A percentile compares a stretch with the other conserved stretches of the same genome.
Evolutionary conservation across 2,113 vertebrate species (phyloP).

Genomic region (Muntiacus muntjak): DNA sequence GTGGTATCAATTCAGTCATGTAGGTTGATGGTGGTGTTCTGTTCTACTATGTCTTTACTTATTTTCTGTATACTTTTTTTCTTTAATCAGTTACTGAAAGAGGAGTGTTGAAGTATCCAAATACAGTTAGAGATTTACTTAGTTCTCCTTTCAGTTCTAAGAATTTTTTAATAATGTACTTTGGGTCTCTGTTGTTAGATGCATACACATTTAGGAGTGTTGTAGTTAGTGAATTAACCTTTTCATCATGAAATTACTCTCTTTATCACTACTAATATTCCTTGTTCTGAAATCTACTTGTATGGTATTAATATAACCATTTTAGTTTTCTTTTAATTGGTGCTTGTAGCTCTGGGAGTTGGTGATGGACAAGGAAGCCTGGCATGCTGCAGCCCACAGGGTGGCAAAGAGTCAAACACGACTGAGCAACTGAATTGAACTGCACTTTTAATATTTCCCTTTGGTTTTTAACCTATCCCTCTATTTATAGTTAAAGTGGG

Average conservation of each 20-base stretch:
- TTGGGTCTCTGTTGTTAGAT: not conserved
- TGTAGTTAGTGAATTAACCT: not conserved
- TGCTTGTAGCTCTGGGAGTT: not conserved
- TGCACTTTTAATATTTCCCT: not conserved
- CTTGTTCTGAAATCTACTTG: not conserved
- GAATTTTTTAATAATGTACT: not conserved
- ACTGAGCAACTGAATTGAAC: not conserved
- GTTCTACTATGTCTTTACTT: not conserved
- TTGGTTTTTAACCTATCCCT: not conserved
- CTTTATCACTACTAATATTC: not conserved
- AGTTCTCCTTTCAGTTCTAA: not conserved
- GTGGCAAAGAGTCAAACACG: not conserved
- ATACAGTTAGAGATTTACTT: not conserved
- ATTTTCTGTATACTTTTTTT: not conserved
- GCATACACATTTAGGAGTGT: not conserved
- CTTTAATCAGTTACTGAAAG: not conserved
- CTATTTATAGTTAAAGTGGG: not conserved
- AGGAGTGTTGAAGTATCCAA: not conserved
- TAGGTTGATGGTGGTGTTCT: not conserved
- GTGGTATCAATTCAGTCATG: not conserved
- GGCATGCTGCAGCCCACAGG: not conserved
- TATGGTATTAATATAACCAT: not conserved
- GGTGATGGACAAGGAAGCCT: not conserved
- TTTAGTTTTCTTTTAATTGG: constrained; percentile 8
- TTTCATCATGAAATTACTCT: not conserved